Evolutionary conservation across 2,797 vertebrate species (phyloP), one percentile per base, ranked within the genome.

Genomic region (Zalophus californianus): DNA sequence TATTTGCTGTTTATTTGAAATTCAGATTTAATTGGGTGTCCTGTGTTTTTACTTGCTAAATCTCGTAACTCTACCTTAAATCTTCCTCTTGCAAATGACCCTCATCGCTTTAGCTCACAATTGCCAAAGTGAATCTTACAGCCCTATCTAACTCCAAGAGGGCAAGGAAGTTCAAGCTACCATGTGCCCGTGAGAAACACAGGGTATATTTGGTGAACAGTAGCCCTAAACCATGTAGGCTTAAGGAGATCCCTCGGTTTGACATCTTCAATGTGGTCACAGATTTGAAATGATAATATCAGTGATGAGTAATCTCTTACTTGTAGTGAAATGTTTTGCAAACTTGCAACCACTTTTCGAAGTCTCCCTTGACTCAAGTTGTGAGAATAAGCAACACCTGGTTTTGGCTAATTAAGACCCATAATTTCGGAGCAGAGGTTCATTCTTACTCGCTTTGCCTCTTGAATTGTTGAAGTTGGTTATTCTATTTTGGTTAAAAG

Each of bases 1-100:
- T 2, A 58, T 20, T 35, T 29, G 20, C 44, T 41, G 3, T 72
- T 91, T 41, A 92, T 80, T 52, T 70, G 54, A 80, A 35, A 94
- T 66, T 50, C 52, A 56, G 75, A 60, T 73, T 90, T 90, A 94
- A 78, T 32, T 68, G 20, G 58, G 5, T 21, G 29, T 20, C 58
- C 44, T 90, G 29, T 86, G n/a, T 73, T 92, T 96, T 94, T n/a
- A 86, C 54, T 86, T 92, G 32, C 78, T 72, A 78, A 56, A 70
- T 68, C 77, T 52, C 27, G 7, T 44, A 84, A 82, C 35, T 41
- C 16, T 32, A 62, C 5, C 23, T 79, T 73, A 50, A 84, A 79
- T 68, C 68, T 84, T 96, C 41, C 90, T 78, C 73, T 82, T 72
- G 16, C 75, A 94, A 80, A 56, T 52, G n/a, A 85, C 25, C 18